Base-by-base conservation (phyloP, 2,797 vertebrate species). In the Myotis pilosus region DNA sequence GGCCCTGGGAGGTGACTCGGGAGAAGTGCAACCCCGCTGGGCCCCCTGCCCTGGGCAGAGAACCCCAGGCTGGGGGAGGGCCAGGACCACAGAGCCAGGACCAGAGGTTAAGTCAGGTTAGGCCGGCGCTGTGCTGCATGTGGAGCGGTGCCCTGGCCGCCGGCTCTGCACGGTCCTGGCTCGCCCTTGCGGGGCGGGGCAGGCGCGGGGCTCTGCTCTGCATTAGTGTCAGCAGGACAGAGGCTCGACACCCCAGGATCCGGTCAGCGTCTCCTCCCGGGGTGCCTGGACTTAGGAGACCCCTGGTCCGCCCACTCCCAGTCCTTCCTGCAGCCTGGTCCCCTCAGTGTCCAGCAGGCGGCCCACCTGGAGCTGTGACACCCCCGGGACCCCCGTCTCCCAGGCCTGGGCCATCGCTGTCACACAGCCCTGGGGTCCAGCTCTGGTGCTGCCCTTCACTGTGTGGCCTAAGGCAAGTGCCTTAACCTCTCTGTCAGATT, bases 81-180 rank as follows among this genome's bases (percentile, higher is more conserved):
- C 16, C 11, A 0, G 25, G 23, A 44, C n/a, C 68, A 1, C 17
- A 9, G 19, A 55, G 57, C 33, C 3, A 33, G 79, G 38, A 13
- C 17, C 49, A 10, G 72, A 71, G 93, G 87, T 85, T 41, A 90
- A 76, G 19, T 53, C 10, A 20, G 94, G 96, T 47, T 28, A 79
- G 22, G 22, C 1, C 3, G 1, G 64, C 1, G 7, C 25, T 0
- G 41, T 33, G 53, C 0, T 0, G 41, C 41, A 9, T 44, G 41
- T 30, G 38, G 49, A 33, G 25, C 1, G 0, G 66, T 1, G 62
- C 36, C 75, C 72, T 22, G 76, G 88, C 86, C 1, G 9, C 6
- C 1, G n/a, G 20, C 53, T 38, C 38, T 38, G 38, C 38, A 38
- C 38, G 38, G 69, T 13, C 20, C 15, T 28, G 7, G 15, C 71